Evolutionary conservation across 2,888 invertebrate genomes (phyloP).

Genomic region (Apomyelois bistriatella): DNA sequence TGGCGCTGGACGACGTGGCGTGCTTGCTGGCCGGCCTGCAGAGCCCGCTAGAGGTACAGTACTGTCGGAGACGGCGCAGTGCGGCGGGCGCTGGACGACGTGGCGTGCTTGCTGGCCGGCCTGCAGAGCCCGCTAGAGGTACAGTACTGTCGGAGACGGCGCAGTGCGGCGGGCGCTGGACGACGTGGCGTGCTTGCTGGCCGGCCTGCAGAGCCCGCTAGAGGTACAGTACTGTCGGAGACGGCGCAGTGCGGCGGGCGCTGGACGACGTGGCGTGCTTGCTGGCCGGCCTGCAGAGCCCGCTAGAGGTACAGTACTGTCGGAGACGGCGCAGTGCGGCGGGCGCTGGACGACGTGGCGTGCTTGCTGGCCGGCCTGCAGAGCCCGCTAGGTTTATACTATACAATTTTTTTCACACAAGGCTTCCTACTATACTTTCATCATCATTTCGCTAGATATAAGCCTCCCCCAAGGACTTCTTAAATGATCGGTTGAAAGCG

Average conservation of each 20-base stretch:
- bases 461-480: too few species aligned
- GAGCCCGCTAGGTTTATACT: slow-evolving; percentile 73
- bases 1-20: slow-evolving; percentile 84
- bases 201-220: slow-evolving; percentile 86
- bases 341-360: slow-evolving; percentile 85
- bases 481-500: too few species aligned
- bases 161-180: slow-evolving; percentile 82
- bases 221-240: slow-evolving; percentile 86
- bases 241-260: slow-evolving; percentile 85
- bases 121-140: slow-evolving; percentile 85
- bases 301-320: slow-evolving; percentile 82
- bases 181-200: slow-evolving; percentile 88
- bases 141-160: slow-evolving; percentile 91
- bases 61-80: slow-evolving; percentile 88
- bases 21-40: slow-evolving; percentile 89
- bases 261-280: slow-evolving; percentile 87
- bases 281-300: slow-evolving; percentile 87
- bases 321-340: slow-evolving; percentile 88
- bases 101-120: slow-evolving; percentile 86
- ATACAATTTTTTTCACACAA: too few species aligned
- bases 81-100: slow-evolving; percentile 85
- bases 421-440: too few species aligned
- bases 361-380: slow-evolving; percentile 89
- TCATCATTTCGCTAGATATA: too few species aligned
- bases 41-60: slow-evolving; percentile 82